Conservation (phyloP, 2,113 vertebrate species). For the Oreotragus oreotragus region DNA sequence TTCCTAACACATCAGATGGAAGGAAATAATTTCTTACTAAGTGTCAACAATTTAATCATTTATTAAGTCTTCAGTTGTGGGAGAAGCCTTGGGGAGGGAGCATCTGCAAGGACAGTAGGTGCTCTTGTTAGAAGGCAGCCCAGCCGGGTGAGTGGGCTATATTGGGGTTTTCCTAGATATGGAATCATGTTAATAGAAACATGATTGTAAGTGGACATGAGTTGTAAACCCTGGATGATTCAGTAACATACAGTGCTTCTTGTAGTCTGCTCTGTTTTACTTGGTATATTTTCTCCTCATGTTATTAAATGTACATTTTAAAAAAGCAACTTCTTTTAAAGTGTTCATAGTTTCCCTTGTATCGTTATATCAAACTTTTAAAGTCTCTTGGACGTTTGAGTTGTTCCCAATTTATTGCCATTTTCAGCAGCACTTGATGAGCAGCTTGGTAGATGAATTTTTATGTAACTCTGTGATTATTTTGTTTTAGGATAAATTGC, state of each 20-base stretch:
- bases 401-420: background rate
- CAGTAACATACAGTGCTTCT: background rate
- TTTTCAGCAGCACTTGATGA: background rate
- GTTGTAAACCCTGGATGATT: background rate
- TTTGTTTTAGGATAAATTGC: background rate
- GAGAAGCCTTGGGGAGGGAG: background rate
- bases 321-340: no score
- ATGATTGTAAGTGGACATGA: background rate
- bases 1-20: background rate
- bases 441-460: background rate
- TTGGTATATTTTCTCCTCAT: background rate
- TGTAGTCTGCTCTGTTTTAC: background rate
- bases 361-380: background rate
- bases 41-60: background rate
- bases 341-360: background rate
- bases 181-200: background rate
- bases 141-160: rapidly evolving
- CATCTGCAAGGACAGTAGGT: no score
- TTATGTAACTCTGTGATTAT: background rate
- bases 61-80: background rate
- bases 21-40: background rate
- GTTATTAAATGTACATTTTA: background rate
- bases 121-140: background rate
- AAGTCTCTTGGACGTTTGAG: background rate
- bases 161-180: no score